A percentile compares a stretch with the other conserved stretches of the same genome.
phyloP scores from a whole-genome alignment of 2,113 vertebrate genomes.

The Triplophysa rosa region DNA sequence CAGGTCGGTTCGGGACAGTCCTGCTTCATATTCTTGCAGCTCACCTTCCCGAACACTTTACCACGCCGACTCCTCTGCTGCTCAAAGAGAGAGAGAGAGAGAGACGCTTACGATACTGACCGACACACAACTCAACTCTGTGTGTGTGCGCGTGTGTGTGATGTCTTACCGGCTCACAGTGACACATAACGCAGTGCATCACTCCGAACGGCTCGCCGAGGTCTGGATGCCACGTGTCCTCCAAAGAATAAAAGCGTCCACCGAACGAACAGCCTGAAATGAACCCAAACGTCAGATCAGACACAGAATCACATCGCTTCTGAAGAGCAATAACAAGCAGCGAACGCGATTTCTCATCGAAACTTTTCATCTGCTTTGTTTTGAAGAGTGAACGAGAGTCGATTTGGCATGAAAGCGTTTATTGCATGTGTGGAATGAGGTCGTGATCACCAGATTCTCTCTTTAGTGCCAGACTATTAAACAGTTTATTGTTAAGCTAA shows the following conservation, averaged over 20 bases:
- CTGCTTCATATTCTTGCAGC: conserved; percentile 91
- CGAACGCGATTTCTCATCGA: background rate
- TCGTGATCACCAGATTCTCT: background rate
- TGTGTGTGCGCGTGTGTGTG: background rate
- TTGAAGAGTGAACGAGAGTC: conserved; percentile 31
- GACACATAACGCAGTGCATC: conserved; percentile 92
- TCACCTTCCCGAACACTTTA: conserved; percentile 76
- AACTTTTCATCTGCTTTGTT: conserved; percentile 27
- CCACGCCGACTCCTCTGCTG: conserved; percentile 78
- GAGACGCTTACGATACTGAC: background rate
- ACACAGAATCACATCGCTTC: background rate
- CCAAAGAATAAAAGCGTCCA: conserved; percentile 84
- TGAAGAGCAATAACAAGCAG: background rate
- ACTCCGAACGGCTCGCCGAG: conserved; percentile 93
- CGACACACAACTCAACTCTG: background rate
- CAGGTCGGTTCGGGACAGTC: conserved; percentile 84
- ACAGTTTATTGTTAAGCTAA: conserved; percentile 26
- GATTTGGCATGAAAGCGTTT: background rate
- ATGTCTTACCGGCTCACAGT: conserved; percentile 85
- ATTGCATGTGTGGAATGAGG: conserved; percentile 27
- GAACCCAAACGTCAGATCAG: conserved; percentile 5
- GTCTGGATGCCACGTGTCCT: conserved; percentile 94
- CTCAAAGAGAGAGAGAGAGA: conserved; percentile 25
- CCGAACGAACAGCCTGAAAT: conserved; percentile 89
- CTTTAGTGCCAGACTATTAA: conserved; percentile 9